Base-by-base conservation (phyloP, 1,140 invertebrate genomes). In the Vollenhovia emeryi region DNA sequence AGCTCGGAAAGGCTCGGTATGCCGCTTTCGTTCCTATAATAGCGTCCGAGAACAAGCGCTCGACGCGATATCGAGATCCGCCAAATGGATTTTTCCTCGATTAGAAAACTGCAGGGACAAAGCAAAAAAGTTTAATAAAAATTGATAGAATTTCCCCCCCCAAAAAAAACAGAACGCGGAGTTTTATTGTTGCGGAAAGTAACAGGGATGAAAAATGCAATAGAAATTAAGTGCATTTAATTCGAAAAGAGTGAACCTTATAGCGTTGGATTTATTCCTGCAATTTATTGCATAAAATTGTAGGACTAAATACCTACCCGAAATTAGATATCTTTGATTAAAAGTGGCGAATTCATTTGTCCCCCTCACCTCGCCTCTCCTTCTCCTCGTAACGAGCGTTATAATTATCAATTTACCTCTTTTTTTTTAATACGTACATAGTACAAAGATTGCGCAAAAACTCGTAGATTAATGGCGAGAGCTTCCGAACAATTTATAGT, bases 81-180 rank as follows among this genome's bases (percentile, higher is more conserved):
- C 30, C 73, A 50, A 76, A 80, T 71, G 40, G 62, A 76, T 86
- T 85, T 87, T 62, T 57, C 45, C 52, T 87, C 52, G 40, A 80
- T 80, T 71, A 71, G 36, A 80, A 40, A 52, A 40, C 45, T 36
- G 13, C 9, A 6, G 24, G 13, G 13, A 80, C 21, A 55, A 43
- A 40, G 11, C 21, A 11, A 40, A 43, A 68, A 43, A 57, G 18
- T 57, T 69, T 80, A 40, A 80, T 80, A 57, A 57, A 33, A 57
- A 71, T 15, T 21, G 64, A 71, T 36, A 21, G 33, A 48, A 71
- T 43, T 69, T 69, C n/a, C 2, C n/a, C n/a, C n/a, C n/a, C n/a
- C n/a, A n/a, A n/a, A 59, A 71, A 36, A 52, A 21, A 8, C 33
- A n/a, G n/a, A 13, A 30, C 15, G 18, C 3, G 21, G 8, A 55